Base-by-base conservation (phyloP, 2,888 invertebrate genomes). In the Epirrhoe alternata region DNA sequence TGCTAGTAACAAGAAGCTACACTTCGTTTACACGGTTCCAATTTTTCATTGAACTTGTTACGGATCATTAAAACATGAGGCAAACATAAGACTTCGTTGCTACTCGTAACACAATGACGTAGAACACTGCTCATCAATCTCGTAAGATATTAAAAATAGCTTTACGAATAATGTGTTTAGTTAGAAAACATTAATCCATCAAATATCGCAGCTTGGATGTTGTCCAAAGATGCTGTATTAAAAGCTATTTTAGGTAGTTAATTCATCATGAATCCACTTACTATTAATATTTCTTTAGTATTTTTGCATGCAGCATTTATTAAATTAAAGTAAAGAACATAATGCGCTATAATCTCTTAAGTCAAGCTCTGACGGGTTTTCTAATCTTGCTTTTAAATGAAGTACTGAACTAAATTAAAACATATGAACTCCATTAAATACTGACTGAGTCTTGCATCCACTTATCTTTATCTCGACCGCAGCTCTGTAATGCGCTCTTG, bases 111-210 rank as follows among this genome's bases (percentile, higher is more conserved):
- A 14, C 4, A 52, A 33, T 57, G 57, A 63, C 56, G 69, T 67
- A 73, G 74, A 75, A 70, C 64, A 63, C 47, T 72, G 69, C 71
- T 74, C 76, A 72, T 68, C 71, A 74, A 74, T 72, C 69, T 68
- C 72, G 63, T 42, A 52, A 14, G 51, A 30, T 54, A 61, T 64
- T 61, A 68, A 58, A 67, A 68, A 64, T 64, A 64, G 61, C 52
- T 67, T 56, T 71, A 73, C 77, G 80, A 81, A 81, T 78, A 79
- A 83, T 82, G 79, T 79, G 77, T 82, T 79, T 82, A 77, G 77
- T 78, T 74, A 64, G 74, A 76, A 78, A 80, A 78, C 78, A 75
- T 78, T 80, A 81, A 82, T 81, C 79, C 73, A 81, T 83, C 78
- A 77, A 72, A 75, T 77, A 80, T 80, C 75, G 69, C 73, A 53